Evolutionary conservation across 2,113 vertebrate genomes (phyloP).

Genomic region (Electrona antarctica): DNA sequence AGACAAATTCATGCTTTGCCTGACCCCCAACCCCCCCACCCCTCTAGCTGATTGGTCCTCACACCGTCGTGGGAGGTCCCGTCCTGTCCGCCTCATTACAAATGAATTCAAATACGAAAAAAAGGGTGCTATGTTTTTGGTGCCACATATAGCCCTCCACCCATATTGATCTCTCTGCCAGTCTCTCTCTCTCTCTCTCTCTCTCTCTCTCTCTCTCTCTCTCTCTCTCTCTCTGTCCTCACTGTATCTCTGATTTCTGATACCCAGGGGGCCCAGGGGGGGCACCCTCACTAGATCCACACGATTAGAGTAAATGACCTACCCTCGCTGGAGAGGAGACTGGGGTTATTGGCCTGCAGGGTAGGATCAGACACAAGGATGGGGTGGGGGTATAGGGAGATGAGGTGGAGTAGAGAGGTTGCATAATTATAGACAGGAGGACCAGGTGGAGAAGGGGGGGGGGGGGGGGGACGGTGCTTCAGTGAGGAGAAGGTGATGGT

Average conservation of each 20-base stretch:
- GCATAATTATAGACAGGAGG: background rate
- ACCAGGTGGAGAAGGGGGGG: background rate
- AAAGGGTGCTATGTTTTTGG: too few species aligned
- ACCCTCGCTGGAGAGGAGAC: constrained; percentile 42
- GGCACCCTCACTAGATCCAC: constrained; percentile 69
- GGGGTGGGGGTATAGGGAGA: constrained; percentile 1
- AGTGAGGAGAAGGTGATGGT: too few species aligned
- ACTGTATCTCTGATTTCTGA: constrained; percentile 72
- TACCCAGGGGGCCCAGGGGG: constrained; percentile 64
- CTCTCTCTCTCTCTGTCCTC: constrained; percentile 53
- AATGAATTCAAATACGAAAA: too few species aligned
- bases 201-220: constrained; percentile 52
- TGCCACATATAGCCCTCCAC: too few species aligned
- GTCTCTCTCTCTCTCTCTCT: constrained; percentile 64
- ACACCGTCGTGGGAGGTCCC: constrained; percentile 52
- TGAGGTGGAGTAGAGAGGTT: constrained; percentile 11
- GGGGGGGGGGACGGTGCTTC: background rate
- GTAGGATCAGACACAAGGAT: background rate
- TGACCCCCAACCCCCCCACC: background rate
- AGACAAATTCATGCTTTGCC: constrained; percentile 47
- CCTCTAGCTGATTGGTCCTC: background rate
- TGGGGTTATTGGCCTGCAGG: background rate
- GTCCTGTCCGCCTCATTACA: background rate
- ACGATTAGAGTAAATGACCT: constrained; percentile 77
- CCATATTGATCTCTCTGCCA: background rate